These are phyloP conservation scores for Andrena flavipes DNA, from an alignment of 2,888 invertebrate genomes.

Conservation along the genomic window DNA sequence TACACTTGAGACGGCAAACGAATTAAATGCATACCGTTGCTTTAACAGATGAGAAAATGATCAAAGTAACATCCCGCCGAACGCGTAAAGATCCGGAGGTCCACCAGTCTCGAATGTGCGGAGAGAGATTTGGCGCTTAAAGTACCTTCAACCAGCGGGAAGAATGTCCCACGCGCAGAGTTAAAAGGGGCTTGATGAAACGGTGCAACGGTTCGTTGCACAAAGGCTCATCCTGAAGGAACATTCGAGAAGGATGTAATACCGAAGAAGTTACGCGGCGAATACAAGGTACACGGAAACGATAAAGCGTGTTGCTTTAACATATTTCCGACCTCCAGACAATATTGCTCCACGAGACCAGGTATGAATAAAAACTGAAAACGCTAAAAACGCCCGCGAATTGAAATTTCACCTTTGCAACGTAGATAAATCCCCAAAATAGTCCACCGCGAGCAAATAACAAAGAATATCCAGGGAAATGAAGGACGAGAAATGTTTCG, in stretches of 20 bases:
- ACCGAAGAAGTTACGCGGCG: conserved; percentile 13
- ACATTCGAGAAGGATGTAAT: conserved; percentile 2
- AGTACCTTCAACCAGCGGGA: conserved; percentile 22
- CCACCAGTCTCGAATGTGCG: neutral
- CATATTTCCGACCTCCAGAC: neutral
- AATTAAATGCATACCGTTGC: no score
- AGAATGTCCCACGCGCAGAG: conserved; percentile 20
- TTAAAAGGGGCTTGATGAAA: conserved; percentile 48
- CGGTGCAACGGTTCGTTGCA: conserved; percentile 28
- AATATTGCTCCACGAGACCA: neutral
- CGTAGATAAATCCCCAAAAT: neutral
- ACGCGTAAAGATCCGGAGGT: conserved; percentile 7
- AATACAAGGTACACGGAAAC: conserved; percentile 14
- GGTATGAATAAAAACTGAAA: conserved; percentile 4
- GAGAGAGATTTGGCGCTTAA: conserved; percentile 34
- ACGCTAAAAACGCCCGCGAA: neutral
- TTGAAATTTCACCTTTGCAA: neutral
- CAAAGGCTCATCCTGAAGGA: conserved; percentile 41
- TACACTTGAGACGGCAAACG: no score
- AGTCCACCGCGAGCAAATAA: neutral
- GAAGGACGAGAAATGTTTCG: neutral
- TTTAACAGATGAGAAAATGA: neutral
- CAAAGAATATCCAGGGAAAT: neutral
- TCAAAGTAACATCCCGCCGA: conserved; percentile 10
- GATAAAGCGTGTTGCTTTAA: neutral